Percentiles rank a stretch among this genome's conserved stretches.
phyloP scores from a whole-genome alignment of 1,140 invertebrate species.

The Dreissena rostriformis region DNA sequence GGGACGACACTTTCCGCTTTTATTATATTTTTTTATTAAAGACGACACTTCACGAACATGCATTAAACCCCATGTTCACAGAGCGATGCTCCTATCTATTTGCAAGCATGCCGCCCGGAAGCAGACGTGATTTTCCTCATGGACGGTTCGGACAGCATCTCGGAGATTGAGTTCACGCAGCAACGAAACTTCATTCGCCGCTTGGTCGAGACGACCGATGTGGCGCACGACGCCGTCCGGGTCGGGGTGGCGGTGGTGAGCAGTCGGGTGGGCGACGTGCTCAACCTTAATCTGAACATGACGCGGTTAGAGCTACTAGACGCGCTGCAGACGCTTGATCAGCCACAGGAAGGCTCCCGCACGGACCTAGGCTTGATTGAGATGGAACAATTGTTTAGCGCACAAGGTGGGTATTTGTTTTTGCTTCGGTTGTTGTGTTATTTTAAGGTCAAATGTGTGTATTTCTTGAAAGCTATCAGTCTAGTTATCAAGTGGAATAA shows the following conservation, averaged over 20 bases:
- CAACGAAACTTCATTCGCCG: slow-evolving; percentile 48
- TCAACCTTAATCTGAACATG: slow-evolving; percentile 25
- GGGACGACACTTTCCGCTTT: no score
- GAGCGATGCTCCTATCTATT: no score
- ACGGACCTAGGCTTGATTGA: slow-evolving; percentile 58
- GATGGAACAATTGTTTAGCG: slow-evolving; percentile 57
- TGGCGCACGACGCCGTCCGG: slow-evolving; percentile 39
- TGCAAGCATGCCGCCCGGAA: slow-evolving; percentile 10
- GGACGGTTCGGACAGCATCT: slow-evolving; percentile 64
- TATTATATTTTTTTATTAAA: no score
- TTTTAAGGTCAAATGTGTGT: no score
- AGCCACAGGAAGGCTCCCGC: slow-evolving; percentile 60
- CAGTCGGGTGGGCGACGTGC: slow-evolving; percentile 48
- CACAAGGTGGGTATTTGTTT: slow-evolving; percentile 37
- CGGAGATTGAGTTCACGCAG: slow-evolving; percentile 51
- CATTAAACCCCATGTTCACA: no score
- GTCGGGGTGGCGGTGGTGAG: slow-evolving; percentile 58
- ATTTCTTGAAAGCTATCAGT: no score
- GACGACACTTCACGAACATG: no score
- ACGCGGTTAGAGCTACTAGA: slow-evolving; percentile 24
- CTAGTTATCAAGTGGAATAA: no score
- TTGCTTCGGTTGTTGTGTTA: no score
- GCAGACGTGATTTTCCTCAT: slow-evolving; percentile 62
- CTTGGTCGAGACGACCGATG: slow-evolving; percentile 39
- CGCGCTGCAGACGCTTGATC: slow-evolving; percentile 24